These are phyloP conservation scores for Calephelis perditalis DNA, from an alignment of 2,888 invertebrate species.

Conservation along the genomic window DNA sequence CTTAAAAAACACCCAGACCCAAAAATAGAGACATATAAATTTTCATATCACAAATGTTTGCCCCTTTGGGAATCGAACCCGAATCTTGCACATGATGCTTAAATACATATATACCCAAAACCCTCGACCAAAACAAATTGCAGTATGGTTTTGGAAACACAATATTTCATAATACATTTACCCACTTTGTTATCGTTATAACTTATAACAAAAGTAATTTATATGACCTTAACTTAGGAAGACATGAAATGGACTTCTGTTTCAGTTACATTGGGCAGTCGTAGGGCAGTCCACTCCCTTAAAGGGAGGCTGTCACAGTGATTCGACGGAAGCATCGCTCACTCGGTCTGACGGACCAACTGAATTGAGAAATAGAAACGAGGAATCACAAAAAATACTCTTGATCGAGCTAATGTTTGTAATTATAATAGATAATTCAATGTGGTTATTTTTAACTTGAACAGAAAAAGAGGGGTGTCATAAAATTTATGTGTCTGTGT, in stretches of 20 bases:
- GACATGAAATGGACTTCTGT: conserved; percentile 8
- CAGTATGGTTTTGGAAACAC: neutral
- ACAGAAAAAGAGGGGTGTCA: too few species aligned
- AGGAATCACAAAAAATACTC: conserved; percentile 49
- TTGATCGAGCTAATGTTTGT: conserved; percentile 30
- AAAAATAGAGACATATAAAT: too few species aligned
- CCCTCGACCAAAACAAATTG: too few species aligned
- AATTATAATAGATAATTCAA: conserved; percentile 14
- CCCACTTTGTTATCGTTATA: conserved; percentile 11
- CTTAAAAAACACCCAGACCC: too few species aligned
- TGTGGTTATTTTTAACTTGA: too few species aligned
- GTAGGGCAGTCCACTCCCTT: conserved; percentile 3
- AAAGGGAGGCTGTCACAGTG: conserved; percentile 43
- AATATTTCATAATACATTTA: conserved; percentile 12
- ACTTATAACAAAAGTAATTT: conserved; percentile 12
- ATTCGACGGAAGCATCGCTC: conserved; percentile 61
- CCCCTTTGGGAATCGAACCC: too few species aligned
- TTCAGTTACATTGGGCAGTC: conserved; percentile 7
- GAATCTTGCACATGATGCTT: too few species aligned
- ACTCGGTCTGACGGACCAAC: conserved; percentile 64
- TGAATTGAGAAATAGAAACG: conserved; percentile 72
- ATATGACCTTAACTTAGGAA: conserved; percentile 10
- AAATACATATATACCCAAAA: too few species aligned
- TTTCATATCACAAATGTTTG: too few species aligned
- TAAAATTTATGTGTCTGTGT: too few species aligned